phyloP scores from a whole-genome alignment of 2,888 invertebrate species.

The Caenorhabditis sinica region DNA sequence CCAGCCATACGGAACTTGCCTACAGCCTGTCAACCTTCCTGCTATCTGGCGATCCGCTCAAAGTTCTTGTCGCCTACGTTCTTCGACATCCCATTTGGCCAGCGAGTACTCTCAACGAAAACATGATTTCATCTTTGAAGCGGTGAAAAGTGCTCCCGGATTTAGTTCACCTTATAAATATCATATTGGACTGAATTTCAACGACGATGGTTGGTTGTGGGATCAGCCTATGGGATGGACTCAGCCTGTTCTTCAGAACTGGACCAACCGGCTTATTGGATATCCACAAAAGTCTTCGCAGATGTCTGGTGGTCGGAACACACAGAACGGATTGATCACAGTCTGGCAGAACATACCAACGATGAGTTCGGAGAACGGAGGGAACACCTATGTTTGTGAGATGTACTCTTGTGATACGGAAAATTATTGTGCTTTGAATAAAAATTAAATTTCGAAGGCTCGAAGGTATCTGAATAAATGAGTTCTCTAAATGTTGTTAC shows the following conservation, averaged over 20 bases:
- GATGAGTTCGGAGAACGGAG: background rate
- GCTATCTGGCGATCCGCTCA: background rate
- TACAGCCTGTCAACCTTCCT: background rate
- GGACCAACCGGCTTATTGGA: background rate
- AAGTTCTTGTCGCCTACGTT: background rate
- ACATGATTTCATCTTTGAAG: background rate
- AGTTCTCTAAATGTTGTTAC: too few species aligned
- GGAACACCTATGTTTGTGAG: conserved; percentile 39
- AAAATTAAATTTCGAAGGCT: too few species aligned
- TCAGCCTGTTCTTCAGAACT: background rate
- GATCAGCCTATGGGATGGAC: background rate
- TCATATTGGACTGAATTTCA: background rate
- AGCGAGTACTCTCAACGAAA: background rate
- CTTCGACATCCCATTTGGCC: background rate
- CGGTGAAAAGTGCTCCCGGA: background rate
- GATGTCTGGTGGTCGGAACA: background rate
- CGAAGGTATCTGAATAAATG: too few species aligned
- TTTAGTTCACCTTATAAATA: background rate
- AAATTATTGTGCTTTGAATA: conserved; percentile 15
- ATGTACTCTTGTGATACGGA: conserved; percentile 41
- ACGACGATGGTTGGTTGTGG: background rate
- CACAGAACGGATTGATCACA: background rate
- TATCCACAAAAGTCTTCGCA: background rate
- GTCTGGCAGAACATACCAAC: conserved; percentile 22
- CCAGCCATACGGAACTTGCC: background rate